phyloP scores from a whole-genome alignment of 2,113 vertebrate species.

The Enhydra lutris region DNA sequence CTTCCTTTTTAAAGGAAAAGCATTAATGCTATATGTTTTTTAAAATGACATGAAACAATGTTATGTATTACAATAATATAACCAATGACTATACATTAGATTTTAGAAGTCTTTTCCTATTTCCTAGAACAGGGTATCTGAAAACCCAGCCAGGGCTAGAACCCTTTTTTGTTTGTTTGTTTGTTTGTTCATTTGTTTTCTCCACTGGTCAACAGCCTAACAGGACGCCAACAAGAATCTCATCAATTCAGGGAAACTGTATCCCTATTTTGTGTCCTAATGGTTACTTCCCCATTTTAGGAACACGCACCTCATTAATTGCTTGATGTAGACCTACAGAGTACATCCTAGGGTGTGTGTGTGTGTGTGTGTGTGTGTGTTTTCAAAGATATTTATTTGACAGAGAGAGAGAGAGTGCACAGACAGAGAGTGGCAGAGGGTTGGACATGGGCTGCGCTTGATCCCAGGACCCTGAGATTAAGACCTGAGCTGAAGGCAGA shows the following conservation, averaged over 20 bases:
- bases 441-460: not conserved
- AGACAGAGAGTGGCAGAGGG: not conserved
- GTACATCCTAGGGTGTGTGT: not conserved
- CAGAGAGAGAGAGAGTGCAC: not conserved
- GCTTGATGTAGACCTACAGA: not conserved
- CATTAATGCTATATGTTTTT: not conserved
- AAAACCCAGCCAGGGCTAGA: not conserved
- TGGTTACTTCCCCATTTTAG: not conserved
- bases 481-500: not conserved
- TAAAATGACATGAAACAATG: not conserved
- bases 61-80: not conserved
- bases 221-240: not conserved
- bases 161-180: too few species aligned
- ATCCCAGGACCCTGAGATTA: not conserved
- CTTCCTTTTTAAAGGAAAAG: conserved; percentile 14
- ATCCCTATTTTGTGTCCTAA: not conserved
- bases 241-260: not conserved
- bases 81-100: not conserved
- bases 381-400: not conserved
- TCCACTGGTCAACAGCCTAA: not conserved
- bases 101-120: conserved; percentile 4
- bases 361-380: too few species aligned
- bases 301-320: not conserved
- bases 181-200: not conserved
- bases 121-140: not conserved